Evolutionary conservation across 1,140 invertebrate genomes (phyloP).

Genomic region (Saccostrea echinata): DNA sequence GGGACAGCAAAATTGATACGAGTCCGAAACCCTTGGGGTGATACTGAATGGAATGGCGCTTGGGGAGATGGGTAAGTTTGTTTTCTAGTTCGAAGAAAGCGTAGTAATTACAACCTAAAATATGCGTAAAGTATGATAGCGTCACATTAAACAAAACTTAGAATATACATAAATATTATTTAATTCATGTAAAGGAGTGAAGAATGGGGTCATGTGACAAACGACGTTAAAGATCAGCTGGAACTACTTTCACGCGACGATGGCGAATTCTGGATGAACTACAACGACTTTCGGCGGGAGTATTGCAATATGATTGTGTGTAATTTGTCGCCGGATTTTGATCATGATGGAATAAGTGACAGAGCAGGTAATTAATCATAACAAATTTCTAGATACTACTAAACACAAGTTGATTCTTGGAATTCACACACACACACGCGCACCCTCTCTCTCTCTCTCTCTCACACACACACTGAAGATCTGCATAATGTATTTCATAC

Average conservation of each 20-base stretch:
- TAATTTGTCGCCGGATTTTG: constrained; percentile 74
- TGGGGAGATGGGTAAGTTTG: constrained; percentile 71
- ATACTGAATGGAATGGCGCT: constrained; percentile 73
- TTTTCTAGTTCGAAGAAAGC: not conserved
- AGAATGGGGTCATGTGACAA: constrained; percentile 64
- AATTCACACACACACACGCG: no score
- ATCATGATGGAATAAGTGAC: constrained; percentile 74
- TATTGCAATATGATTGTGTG: constrained; percentile 75
- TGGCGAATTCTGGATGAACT: constrained; percentile 76
- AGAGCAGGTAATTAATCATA: constrained; percentile 64
- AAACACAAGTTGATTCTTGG: not conserved
- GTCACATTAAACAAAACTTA: no score
- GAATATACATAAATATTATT: no score
- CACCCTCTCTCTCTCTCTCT: no score
- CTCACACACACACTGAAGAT: not conserved
- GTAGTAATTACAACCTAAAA: no score
- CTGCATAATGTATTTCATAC: no score
- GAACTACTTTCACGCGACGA: constrained; percentile 72
- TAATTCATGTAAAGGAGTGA: constrained; percentile 54
- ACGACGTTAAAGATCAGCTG: constrained; percentile 62
- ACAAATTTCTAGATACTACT: no score
- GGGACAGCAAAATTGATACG: constrained; percentile 70
- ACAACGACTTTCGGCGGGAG: constrained; percentile 67
- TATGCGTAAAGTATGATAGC: no score
- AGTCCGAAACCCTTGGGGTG: constrained; percentile 74